A percentile compares a stretch with the other conserved stretches of the same genome.
Evolutionary conservation across 2,797 vertebrate species (phyloP).

Genomic region (Eidolon dupreanum): DNA sequence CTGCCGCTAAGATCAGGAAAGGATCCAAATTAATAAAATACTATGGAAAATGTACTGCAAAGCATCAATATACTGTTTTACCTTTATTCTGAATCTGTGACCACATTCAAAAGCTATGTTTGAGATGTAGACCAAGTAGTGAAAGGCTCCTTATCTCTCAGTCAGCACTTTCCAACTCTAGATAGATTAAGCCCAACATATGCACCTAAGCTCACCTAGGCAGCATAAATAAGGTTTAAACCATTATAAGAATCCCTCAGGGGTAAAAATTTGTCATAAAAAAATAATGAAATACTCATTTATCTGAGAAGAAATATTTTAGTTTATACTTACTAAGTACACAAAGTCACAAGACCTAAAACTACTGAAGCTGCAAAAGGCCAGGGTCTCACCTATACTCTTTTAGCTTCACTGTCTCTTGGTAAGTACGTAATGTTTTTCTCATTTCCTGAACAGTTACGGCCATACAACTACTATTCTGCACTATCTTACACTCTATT

Average conservation of each 20-base stretch:
- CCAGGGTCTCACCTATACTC: neutral
- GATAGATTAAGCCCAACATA: neutral
- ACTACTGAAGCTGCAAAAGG: neutral
- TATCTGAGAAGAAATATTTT: slow-evolving; percentile 17
- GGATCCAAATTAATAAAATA: neutral
- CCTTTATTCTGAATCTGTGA: neutral
- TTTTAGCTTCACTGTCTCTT: neutral
- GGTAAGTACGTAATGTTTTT: neutral
- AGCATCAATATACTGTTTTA: neutral
- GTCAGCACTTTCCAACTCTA: neutral
- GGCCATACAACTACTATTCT: neutral
- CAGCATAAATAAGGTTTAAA: neutral
- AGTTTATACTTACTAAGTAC: neutral
- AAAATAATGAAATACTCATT: slow-evolving; percentile 12
- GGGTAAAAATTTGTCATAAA: neutral
- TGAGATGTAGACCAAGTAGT: neutral
- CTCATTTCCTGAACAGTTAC: neutral
- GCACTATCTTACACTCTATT: neutral
- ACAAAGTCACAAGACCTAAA: slow-evolving; percentile 4
- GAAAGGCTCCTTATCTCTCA: neutral
- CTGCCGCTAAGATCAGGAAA: neutral
- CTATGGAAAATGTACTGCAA: neutral
- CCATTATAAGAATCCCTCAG: neutral
- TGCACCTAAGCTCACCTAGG: neutral
- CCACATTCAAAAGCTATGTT: neutral